Evolutionary conservation across 2,888 invertebrate species (phyloP).

Genomic region (Ochlodes sylvanus): DNA sequence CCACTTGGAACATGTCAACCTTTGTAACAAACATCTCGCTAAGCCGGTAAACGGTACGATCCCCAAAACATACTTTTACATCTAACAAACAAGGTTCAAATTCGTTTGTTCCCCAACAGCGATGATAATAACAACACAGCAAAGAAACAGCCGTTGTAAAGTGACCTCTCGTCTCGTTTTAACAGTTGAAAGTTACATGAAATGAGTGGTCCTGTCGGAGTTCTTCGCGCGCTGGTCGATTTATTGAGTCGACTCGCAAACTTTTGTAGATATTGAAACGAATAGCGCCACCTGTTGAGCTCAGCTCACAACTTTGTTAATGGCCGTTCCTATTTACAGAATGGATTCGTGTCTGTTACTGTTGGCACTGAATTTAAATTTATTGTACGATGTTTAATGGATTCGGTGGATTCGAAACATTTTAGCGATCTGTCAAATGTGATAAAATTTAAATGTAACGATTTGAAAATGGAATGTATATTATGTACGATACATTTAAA

Average conservation of each 20-base stretch:
- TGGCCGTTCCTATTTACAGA: slow-evolving; percentile 66
- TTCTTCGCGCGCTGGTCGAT: slow-evolving; percentile 67
- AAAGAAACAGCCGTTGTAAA: slow-evolving; percentile 66
- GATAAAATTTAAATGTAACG: neutral
- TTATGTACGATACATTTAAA: too few relatives aligned
- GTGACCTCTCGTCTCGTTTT: slow-evolving; percentile 53
- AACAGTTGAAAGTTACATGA: slow-evolving; percentile 42
- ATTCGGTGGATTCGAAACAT: slow-evolving; percentile 17
- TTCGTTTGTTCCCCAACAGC: slow-evolving; percentile 59
- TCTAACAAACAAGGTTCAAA: slow-evolving; percentile 60
- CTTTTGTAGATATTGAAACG: slow-evolving; percentile 84
- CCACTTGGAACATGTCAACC: slow-evolving; percentile 66
- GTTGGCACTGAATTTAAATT: slow-evolving; percentile 45
- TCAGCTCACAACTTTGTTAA: slow-evolving; percentile 76
- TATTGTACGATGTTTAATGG: slow-evolving; percentile 34
- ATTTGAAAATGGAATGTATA: neutral
- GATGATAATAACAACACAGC: slow-evolving; percentile 78
- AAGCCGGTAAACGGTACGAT: slow-evolving; percentile 56
- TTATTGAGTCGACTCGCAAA: slow-evolving; percentile 79
- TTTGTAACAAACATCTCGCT: slow-evolving; percentile 72
- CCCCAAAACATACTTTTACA: slow-evolving; percentile 46
- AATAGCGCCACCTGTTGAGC: slow-evolving; percentile 81
- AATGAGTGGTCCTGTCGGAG: slow-evolving; percentile 46
- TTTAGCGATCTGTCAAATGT: slow-evolving; percentile 2
- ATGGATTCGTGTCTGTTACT: slow-evolving; percentile 55